Base-by-base conservation (phyloP, 2,797 vertebrate genomes). In the Enteromius anoplus region DNA sequence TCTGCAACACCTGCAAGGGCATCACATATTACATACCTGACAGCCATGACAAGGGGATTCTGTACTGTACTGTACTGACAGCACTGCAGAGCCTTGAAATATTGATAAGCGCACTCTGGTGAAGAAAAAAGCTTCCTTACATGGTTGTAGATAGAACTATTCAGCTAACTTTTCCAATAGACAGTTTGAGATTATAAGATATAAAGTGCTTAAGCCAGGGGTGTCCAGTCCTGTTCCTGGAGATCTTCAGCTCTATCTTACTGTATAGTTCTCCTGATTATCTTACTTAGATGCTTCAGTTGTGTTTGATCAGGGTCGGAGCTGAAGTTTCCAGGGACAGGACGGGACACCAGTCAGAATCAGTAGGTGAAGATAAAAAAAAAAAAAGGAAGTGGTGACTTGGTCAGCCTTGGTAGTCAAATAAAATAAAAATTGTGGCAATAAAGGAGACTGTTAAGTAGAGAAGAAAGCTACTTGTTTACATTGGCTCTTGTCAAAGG, bases 1-100 rank as follows among this genome's bases (percentile, higher is more conserved):
- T 98, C 84, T 99, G 97, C 81, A 97, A 90, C 4, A 99, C 97
- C 98, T 99, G 90, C 15, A 58, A 73, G n/a, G 40, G 14, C 5
- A 72, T 75, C 21, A 68, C 4, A 83, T 17, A 15, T 58, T 79
- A 80, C 26, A 69, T 14, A 62, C 26, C 53, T 34, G 40, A 60
- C 19, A 55, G 66, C 26, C 64, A n/a, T 51, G 14, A 26, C 26
- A 32, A 81, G 37, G 40, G 26, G 19, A 68, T 76, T 66, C 65
- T 84, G 21, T 6, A 68, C 26, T 26, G 26, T 26, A 7, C 17
- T 68, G 11, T 37, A 37, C n/a, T 12, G 77, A 53, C 45, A 79
- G 64, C 64, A 23, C 14, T 53, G 32, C 19, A 49, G 12, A 51
- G 2, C 4, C 47, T 68, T 79, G 10, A 79, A 55, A 53, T 11